Base-by-base conservation (phyloP, 2,113 vertebrate genomes). In the Todiramphus saurophagus region DNA sequence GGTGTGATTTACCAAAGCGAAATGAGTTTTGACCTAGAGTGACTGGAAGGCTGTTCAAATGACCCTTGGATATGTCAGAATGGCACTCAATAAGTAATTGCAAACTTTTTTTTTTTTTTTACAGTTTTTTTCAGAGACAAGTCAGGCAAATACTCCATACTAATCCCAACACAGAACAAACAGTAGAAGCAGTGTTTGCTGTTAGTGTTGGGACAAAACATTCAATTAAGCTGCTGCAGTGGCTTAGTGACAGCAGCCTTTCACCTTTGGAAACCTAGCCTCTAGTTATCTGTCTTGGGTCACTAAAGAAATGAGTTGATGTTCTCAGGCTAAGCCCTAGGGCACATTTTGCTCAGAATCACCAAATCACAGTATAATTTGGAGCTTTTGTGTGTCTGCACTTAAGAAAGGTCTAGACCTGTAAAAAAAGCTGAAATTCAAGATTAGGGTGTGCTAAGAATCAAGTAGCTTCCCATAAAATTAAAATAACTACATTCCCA, bases 211-310 rank as follows among this genome's bases (percentile, higher is more conserved):
- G 76, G 90, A 96, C 88, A 96, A 97, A 97, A 95, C 91, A 96
- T 95, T 96, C 90, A 97, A 94, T 96, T 97, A 95, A 96, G 88
- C 94, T 93, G 90, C 88, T 89, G 92, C 64, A 91, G 83, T 91
- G 90, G 81, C 93, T 97, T 96, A 91, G 79, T 94, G 93, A 96
- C 88, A 95, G 94, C 91, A 96, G 89, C 93, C 88, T 96, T 96
- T 94, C 92, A 96, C 94, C 96, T 97, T 14, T 92, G 83, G 89
- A 69, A 96, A 92, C 51, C 83, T 68, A 86, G 79, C 72, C 66
- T 67, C 90, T 89, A 91, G 88, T 95, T 96, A 87, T 97, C 92
- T 92, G 88, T 70, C 93, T 90, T 24, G 53, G 92, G 93, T 96
- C 96, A 90, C 96, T 68, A 93, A 90, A 83, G 94, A 96, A 95